A percentile compares a stretch with the other conserved stretches of the same genome.
Conservation (phyloP, 2,888 invertebrate genomes). For the Dryobota labecula region DNA sequence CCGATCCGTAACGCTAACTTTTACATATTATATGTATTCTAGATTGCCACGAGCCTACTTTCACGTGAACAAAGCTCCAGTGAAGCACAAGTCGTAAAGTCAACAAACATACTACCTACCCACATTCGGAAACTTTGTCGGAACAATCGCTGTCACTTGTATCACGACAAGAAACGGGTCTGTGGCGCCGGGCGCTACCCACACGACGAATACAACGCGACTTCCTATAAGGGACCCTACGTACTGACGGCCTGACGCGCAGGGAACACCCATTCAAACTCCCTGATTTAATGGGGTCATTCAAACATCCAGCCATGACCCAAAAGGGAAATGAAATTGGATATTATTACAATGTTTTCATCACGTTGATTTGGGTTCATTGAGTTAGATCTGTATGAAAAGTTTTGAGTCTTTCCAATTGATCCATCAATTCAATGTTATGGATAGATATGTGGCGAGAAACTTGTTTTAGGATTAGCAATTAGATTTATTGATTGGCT, state of each 20-base stretch:
- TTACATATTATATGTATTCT: constrained; percentile 17
- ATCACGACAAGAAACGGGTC: constrained; percentile 56
- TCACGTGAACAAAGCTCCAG: not conserved
- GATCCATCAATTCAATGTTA: constrained; percentile 11
- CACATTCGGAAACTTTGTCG: constrained; percentile 47
- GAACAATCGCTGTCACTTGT: constrained; percentile 58
- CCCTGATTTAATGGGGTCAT: constrained; percentile 68
- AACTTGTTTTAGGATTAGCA: constrained; percentile 10
- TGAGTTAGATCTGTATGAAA: constrained; percentile 24
- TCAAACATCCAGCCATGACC: constrained; percentile 58
- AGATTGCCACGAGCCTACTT: constrained; percentile 2
- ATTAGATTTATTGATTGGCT: constrained; percentile 1
- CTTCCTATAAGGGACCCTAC: constrained; percentile 59
- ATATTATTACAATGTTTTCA: constrained; percentile 50
- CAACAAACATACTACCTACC: constrained; percentile 38
- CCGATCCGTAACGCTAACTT: not conserved
- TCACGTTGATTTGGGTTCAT: constrained; percentile 50
- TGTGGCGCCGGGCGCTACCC: constrained; percentile 74
- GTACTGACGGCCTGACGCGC: constrained; percentile 30
- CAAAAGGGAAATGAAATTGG: constrained; percentile 54
- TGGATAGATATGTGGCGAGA: not conserved
- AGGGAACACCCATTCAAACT: constrained; percentile 67
- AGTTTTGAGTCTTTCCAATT: constrained; percentile 25
- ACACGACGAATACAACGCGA: constrained; percentile 68
- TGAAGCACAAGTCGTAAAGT: constrained; percentile 24